A percentile compares a stretch with the other conserved stretches of the same genome.
Evolutionary conservation across 37 sponge, comb jelly and placozoan species (phyloP).

Genomic region (Tethya wilhelma): DNA sequence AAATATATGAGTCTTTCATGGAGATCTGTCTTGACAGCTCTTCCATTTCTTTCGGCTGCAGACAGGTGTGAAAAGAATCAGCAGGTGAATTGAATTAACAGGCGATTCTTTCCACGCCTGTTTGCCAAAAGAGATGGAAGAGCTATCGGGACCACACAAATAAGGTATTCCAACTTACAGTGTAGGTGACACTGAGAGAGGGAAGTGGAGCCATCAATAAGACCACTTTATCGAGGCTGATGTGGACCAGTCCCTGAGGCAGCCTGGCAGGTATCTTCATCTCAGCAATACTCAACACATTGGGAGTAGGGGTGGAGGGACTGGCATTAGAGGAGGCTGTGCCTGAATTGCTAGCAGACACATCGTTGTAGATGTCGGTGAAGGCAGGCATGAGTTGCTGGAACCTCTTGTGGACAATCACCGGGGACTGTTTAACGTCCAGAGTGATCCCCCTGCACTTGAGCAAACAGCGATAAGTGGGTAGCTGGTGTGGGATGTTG

Average conservation of each 20-base stretch:
- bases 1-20: too few species aligned
- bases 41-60: too few species aligned
- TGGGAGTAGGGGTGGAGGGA: not conserved
- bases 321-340: not conserved
- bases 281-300: slow-evolving; percentile 20
- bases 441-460: slow-evolving; percentile 19
- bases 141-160: not conserved
- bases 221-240: slow-evolving; percentile 24
- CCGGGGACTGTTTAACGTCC: slow-evolving; percentile 70
- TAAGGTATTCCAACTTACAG: slow-evolving; percentile 29
- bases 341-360: slow-evolving; percentile 6
- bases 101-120: not conserved
- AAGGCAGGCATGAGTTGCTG: slow-evolving; percentile 65
- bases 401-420: slow-evolving; percentile 59
- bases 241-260: slow-evolving; percentile 51
- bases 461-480: slow-evolving; percentile 57
- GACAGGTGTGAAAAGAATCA: too few species aligned
- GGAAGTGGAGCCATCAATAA: slow-evolving; percentile 52
- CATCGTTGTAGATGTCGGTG: slow-evolving; percentile 61
- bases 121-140: not conserved
- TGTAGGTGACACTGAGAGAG: slow-evolving; percentile 63
- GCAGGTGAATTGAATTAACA: not conserved
- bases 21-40: too few species aligned
- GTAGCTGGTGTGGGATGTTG: not conserved
- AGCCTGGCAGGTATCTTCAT: slow-evolving; percentile 47